Percentiles rank a stretch among this genome's conserved stretches.
Conservation (phyloP, 1,140 invertebrate species). For the Nymphalis io region DNA sequence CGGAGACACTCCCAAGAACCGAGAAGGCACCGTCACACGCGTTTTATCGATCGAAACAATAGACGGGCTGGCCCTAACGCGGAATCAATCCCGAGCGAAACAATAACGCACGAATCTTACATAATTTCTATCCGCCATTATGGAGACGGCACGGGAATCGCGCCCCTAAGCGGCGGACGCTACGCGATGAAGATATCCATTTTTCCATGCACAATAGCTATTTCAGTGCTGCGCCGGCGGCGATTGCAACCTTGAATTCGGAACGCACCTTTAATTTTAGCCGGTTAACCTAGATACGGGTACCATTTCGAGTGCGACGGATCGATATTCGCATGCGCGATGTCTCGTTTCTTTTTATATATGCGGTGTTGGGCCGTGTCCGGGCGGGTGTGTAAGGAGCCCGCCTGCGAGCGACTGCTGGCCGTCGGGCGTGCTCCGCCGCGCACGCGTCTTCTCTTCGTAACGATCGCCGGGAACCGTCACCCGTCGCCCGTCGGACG, state of each 20-base stretch:
- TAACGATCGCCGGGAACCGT: conserved; percentile 57
- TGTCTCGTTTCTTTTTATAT: conserved; percentile 55
- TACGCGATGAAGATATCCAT: conserved; percentile 58
- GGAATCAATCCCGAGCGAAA: conserved; percentile 53
- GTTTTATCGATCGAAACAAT: conserved; percentile 47
- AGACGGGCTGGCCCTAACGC: conserved; percentile 37
- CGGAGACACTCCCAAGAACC: conserved; percentile 53
- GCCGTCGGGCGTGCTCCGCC: conserved; percentile 31
- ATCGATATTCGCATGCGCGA: conserved; percentile 74
- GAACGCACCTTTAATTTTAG: conserved; percentile 80
- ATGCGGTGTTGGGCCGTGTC: conserved; percentile 51
- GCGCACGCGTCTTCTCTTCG: conserved; percentile 56
- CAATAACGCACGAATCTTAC: conserved; percentile 73
- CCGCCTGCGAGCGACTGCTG: conserved; percentile 66
- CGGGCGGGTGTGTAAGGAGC: conserved; percentile 53
- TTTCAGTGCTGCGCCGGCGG: conserved; percentile 72
- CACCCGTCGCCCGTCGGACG: conserved; percentile 26
- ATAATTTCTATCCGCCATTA: conserved; percentile 71
- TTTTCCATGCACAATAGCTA: conserved; percentile 71
- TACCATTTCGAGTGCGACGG: conserved; percentile 62
- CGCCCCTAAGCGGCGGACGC: conserved; percentile 57
- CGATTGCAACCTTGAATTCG: conserved; percentile 74
- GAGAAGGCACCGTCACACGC: conserved; percentile 49
- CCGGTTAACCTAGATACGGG: conserved; percentile 77
- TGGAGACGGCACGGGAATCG: conserved; percentile 52